phyloP scores from a whole-genome alignment of 2,797 vertebrate genomes.

The Rachycentron canadum region DNA sequence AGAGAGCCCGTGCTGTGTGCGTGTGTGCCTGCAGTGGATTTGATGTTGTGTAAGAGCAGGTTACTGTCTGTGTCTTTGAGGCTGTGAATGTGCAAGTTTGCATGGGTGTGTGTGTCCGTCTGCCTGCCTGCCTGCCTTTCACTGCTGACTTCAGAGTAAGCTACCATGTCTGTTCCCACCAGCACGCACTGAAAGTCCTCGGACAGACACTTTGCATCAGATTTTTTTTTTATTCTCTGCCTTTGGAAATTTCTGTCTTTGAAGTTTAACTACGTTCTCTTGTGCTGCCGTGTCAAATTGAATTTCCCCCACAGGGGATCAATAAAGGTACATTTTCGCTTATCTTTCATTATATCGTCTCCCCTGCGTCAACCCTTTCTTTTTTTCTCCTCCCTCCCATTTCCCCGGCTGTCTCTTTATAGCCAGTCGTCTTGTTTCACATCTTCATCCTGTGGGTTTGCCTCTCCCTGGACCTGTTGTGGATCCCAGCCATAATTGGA shows the following conservation, averaged over 20 bases:
- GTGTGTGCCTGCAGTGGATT: constrained; percentile 24
- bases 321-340: neutral
- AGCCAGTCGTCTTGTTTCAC: constrained; percentile 24
- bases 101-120: neutral
- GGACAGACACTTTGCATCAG: constrained; percentile 41
- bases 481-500: constrained; percentile 41
- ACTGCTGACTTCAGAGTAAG: constrained; percentile 45
- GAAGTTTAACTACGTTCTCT: neutral
- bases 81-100: neutral
- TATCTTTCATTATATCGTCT: constrained; percentile 29
- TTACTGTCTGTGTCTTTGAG: constrained; percentile 30
- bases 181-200: constrained; percentile 29
- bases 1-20: constrained; percentile 47
- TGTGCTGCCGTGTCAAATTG: neutral
- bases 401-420: constrained; percentile 11
- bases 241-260: constrained; percentile 11
- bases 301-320: neutral
- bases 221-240: constrained; percentile 49
- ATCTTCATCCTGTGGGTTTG: constrained; percentile 28
- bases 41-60: constrained; percentile 47
- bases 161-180: constrained; percentile 6
- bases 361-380: neutral
- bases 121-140: constrained; percentile 30
- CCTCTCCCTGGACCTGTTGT: constrained; percentile 11
- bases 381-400: neutral